Percentiles rank a stretch among this genome's conserved stretches.
phyloP scores from a whole-genome alignment of 2,113 vertebrate species.

The Charina bottae region DNA sequence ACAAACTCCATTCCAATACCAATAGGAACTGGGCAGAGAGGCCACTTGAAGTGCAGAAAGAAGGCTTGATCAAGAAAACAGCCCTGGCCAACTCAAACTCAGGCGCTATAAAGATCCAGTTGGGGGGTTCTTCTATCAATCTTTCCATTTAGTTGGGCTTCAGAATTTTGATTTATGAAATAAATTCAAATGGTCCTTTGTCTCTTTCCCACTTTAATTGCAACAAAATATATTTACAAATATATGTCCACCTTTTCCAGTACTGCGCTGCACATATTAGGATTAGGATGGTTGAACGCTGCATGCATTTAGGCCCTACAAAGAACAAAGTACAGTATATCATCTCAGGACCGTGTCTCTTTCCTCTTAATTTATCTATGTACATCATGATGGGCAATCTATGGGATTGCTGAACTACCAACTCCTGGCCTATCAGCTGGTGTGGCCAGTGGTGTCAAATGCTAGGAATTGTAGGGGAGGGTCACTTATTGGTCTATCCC shows the following conservation, averaged over 20 bases:
- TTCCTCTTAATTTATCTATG: too few relatives aligned
- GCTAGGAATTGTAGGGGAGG: too few relatives aligned
- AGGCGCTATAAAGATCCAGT: not conserved
- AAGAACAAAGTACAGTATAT: too few relatives aligned
- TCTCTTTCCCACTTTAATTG: not conserved
- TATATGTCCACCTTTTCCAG: not conserved
- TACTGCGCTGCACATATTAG: not conserved
- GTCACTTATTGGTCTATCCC: too few relatives aligned
- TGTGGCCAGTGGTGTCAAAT: too few relatives aligned
- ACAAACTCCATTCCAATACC: constrained; percentile 26
- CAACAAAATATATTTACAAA: not conserved
- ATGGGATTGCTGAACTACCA: too few relatives aligned
- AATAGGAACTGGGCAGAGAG: constrained; percentile 9
- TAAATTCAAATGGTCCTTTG: not conserved
- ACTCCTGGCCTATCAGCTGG: too few relatives aligned
- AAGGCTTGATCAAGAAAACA: not conserved
- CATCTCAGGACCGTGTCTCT: too few relatives aligned
- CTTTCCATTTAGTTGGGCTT: not conserved
- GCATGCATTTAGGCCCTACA: not conserved
- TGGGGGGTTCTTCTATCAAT: not conserved
- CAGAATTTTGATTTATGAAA: not conserved
- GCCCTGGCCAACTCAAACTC: not conserved
- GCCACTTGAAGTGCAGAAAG: not conserved
- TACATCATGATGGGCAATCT: too few relatives aligned
- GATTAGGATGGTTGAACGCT: not conserved